Percentiles rank a stretch among this genome's conserved stretches.
Evolutionary conservation across 2,888 invertebrate species (phyloP).

Genomic region (Pterobdella sp.): DNA sequence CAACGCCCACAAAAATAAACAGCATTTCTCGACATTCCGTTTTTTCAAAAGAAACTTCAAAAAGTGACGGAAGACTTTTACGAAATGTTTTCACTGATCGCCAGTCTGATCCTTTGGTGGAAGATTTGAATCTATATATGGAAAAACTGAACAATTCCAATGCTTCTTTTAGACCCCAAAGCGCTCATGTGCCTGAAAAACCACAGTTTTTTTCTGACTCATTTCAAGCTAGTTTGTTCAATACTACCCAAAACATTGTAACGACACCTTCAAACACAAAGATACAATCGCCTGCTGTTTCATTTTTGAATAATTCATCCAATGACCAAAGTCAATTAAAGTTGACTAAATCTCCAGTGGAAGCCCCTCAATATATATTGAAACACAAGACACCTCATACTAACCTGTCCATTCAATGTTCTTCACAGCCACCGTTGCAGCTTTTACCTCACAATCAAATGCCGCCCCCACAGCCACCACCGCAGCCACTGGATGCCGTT

Average conservation of each 20-base stretch:
- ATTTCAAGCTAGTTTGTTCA: not conserved
- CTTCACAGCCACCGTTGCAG: slow-evolving; percentile 5
- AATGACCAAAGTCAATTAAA: no score
- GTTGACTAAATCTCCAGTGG: not conserved
- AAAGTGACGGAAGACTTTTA: slow-evolving; percentile 3
- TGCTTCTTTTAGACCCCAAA: not conserved
- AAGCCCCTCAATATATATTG: not conserved
- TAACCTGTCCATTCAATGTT: not conserved
- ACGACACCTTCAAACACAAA: not conserved
- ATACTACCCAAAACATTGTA: not conserved
- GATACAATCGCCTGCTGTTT: not conserved
- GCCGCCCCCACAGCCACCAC: slow-evolving; percentile 7
- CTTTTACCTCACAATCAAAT: not conserved
- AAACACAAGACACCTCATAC: not conserved
- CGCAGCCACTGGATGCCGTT: slow-evolving; percentile 1
- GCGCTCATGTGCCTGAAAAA: not conserved
- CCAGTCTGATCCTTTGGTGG: not conserved
- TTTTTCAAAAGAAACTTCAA: not conserved
- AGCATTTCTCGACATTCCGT: not conserved
- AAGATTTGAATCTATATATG: not conserved
- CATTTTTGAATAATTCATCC: no score
- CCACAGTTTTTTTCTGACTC: not conserved
- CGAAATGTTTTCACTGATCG: not conserved
- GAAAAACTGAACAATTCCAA: not conserved
- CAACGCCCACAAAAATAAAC: slow-evolving; percentile 6